Percentiles rank a stretch among this genome's conserved stretches.
phyloP scores from a whole-genome alignment of 2,113 vertebrate genomes.

The Candoia aspera region DNA sequence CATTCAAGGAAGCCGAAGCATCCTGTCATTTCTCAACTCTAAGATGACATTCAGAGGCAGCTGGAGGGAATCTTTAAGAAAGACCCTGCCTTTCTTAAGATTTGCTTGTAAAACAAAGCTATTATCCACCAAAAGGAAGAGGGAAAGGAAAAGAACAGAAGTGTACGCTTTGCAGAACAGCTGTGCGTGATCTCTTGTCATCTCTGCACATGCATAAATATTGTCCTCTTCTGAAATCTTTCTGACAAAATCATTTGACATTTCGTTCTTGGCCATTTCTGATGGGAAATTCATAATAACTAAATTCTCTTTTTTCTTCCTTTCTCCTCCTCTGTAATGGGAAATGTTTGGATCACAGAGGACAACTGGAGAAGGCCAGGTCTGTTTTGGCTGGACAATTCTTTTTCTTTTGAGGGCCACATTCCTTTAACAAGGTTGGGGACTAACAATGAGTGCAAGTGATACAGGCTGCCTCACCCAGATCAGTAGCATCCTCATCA shows the following conservation, averaged over 20 bases:
- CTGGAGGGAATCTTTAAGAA: fast-evolving
- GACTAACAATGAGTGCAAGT: background rate
- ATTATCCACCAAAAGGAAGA: background rate
- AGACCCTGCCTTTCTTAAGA: background rate
- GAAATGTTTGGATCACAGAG: background rate
- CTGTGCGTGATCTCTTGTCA: background rate
- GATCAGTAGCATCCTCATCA: too few species aligned
- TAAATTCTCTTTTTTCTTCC: too few species aligned
- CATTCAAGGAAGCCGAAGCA: fast-evolving
- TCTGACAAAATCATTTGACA: background rate
- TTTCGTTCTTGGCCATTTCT: too few species aligned
- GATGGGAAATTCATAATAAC: too few species aligned
- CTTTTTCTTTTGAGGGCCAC: background rate
- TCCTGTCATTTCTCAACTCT: background rate
- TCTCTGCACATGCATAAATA: background rate
- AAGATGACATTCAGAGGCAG: background rate
- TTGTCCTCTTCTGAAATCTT: background rate
- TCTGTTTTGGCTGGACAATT: background rate
- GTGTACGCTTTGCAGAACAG: background rate
- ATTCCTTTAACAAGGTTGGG: background rate
- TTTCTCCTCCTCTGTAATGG: background rate
- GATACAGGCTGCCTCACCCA: background rate
- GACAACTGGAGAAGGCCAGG: background rate
- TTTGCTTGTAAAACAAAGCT: background rate
- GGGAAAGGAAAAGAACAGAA: background rate